A percentile compares a stretch with the other conserved stretches of the same genome.
Conservation (phyloP, 37 sponge, comb jelly and placozoan genomes). For the Spongilla lacustris region DNA sequence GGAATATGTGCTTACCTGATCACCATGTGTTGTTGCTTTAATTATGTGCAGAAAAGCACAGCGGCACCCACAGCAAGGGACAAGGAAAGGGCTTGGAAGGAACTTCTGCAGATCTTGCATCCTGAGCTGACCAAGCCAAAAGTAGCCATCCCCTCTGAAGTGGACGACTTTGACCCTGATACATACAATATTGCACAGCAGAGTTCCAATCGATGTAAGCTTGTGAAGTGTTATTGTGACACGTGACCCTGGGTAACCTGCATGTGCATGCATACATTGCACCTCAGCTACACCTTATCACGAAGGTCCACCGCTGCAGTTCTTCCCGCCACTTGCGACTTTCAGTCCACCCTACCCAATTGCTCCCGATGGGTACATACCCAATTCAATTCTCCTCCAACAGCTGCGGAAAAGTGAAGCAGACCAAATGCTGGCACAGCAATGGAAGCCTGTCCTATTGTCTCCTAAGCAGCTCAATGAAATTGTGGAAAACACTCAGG, state of each 20-base stretch:
- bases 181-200: conserved; percentile 8
- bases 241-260: not conserved
- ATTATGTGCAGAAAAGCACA: not conserved
- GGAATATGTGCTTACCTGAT: not conserved
- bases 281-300: conserved; percentile 39
- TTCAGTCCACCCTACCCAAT: conserved; percentile 81
- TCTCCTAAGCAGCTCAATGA: conserved; percentile 47
- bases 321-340: conserved; percentile 78
- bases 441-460: conserved; percentile 51
- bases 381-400: conserved; percentile 69
- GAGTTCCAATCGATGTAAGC: conserved; percentile 18
- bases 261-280: conserved; percentile 5
- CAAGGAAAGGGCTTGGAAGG: conserved; percentile 42
- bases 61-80: conserved; percentile 12
- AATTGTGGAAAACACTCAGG: conserved; percentile 46
- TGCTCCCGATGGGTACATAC: conserved; percentile 75
- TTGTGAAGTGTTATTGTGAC: not conserved
- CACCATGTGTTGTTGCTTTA: not conserved
- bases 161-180: conserved; percentile 67
- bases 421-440: conserved; percentile 56
- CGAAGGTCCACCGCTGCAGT: conserved; percentile 31
- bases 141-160: conserved; percentile 8
- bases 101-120: conserved; percentile 26
- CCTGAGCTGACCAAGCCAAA: not conserved
- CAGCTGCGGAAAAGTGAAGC: conserved; percentile 59